A percentile compares a stretch with the other conserved stretches of the same genome.
Conservation (phyloP, 2,797 vertebrate genomes). For the Myotis vivesi region DNA sequence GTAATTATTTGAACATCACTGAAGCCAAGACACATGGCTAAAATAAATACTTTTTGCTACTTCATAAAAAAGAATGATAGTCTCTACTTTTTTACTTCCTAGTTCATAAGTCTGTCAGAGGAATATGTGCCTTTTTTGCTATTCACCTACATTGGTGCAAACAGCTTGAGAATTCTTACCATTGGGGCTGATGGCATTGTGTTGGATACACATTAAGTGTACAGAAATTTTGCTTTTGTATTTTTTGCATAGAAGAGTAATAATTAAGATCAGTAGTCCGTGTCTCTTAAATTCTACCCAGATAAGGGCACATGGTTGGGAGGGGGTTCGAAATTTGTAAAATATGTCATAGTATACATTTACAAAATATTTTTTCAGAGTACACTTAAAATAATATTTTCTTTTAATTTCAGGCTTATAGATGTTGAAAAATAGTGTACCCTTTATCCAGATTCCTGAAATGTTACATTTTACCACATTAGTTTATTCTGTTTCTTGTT, state of each 20-base stretch:
- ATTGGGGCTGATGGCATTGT: not conserved
- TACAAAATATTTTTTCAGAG: not conserved
- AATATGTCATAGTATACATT: not conserved
- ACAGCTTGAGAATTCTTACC: not conserved
- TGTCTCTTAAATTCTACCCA: not conserved
- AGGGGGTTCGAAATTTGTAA: not conserved
- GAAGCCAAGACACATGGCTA: not conserved
- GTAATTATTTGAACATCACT: not conserved
- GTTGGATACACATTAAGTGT: not conserved
- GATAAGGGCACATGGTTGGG: not conserved
- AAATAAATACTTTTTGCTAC: not conserved
- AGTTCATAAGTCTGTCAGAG: not conserved
- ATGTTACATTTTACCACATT: not conserved
- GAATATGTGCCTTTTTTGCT: not conserved
- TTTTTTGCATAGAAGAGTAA: not conserved
- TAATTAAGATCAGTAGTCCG: not conserved
- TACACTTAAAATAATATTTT: not conserved
- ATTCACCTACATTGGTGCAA: not conserved
- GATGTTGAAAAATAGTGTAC: not conserved
- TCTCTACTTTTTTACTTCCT: not conserved
- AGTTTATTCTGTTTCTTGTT: not conserved
- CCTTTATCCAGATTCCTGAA: not conserved
- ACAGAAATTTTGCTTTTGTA: slow-evolving; percentile 10
- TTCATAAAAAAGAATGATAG: not conserved
- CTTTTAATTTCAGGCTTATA: not conserved